A percentile compares a stretch with the other conserved stretches of the same genome.
Conservation (phyloP, 2,888 invertebrate genomes). For the Keiferia lycopersicella region DNA sequence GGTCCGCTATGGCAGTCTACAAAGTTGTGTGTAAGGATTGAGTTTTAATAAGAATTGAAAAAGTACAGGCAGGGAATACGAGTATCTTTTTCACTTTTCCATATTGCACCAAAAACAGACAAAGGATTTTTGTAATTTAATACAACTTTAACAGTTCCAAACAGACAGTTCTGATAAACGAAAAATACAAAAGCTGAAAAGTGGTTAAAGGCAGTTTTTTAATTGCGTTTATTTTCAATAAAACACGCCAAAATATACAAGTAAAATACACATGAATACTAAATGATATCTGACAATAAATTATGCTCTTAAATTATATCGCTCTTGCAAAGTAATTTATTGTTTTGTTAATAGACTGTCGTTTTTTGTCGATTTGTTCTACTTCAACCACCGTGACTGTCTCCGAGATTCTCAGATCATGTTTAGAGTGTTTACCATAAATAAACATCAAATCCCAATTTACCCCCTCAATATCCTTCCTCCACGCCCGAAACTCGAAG, state of each 20-base stretch:
- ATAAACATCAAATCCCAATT: not conserved
- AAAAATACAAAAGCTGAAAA: no score
- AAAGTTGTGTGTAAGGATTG: constrained; percentile 3
- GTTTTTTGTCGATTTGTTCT: not conserved
- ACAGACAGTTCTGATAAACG: no score
- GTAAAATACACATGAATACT: no score
- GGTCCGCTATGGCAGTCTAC: constrained; percentile 18
- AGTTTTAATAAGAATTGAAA: not conserved
- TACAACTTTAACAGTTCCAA: no score
- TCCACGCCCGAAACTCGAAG: constrained; percentile 11
- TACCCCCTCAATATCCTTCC: constrained; percentile 16
- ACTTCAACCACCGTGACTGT: not conserved
- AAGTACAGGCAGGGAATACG: not conserved
- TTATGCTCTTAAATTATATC: no score
- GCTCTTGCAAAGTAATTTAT: no score
- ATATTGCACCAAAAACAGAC: no score
- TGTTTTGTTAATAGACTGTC: not conserved
- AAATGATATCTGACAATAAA: no score
- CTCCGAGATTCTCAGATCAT: not conserved
- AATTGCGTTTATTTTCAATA: no score
- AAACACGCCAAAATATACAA: no score
- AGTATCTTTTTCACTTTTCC: not conserved
- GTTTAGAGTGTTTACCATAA: constrained; percentile 1
- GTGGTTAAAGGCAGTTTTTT: no score
- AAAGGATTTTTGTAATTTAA: no score